Evolutionary conservation across 2,113 vertebrate genomes (phyloP), one percentile per base, ranked within the genome.

Genomic region (Siniperca knerii): DNA sequence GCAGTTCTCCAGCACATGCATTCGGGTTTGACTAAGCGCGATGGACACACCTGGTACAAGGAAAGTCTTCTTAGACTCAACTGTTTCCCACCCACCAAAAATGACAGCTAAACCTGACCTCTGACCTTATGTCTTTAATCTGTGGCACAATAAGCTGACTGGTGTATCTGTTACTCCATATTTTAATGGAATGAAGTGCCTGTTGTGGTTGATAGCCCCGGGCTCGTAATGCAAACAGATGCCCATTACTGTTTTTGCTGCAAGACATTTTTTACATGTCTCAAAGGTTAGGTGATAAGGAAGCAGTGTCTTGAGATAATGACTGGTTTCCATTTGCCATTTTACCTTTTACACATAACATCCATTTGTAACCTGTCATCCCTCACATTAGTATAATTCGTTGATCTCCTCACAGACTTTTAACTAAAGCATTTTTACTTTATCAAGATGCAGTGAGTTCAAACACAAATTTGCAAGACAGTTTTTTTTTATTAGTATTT

Each of bases 141-240:
- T 54, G 37, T 72, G 83, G 66, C 83, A 82, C 58, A n/a, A 64
- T 85, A 85, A 77, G 76, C 75, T 75, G 54, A 84, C 88, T 85
- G 88, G 77, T 54, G 66, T 83, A 83, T 93, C 89, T 87, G 90
- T 94, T 92, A 93, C 86, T 83, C 82, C 52, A 57, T 78, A 71
- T 88, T 81, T 84, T 90, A 93, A 93, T 92, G 90, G 89, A 93
- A 92, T 82, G 62, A 79, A 86, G 91, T 80, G 79, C 65, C 82
- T 60, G 87, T 90, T 35, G 35, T 84, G 77, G 90, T 79, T 90
- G 89, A 92, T 79, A 76, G 81, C 58, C 68, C 52, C 58, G 2
- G 74, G 40, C 84, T 75, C 58, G 62, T 88, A 88, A 92, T 92
- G 87, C 86, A 94, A 93, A 91, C 89, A 93, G 78, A 90, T 92